Percentiles rank a stretch among this genome's conserved stretches.
These are phyloP conservation scores for Gambusia holbrooki DNA, from an alignment of 2,113 vertebrate species.

Conservation along the genomic window DNA sequence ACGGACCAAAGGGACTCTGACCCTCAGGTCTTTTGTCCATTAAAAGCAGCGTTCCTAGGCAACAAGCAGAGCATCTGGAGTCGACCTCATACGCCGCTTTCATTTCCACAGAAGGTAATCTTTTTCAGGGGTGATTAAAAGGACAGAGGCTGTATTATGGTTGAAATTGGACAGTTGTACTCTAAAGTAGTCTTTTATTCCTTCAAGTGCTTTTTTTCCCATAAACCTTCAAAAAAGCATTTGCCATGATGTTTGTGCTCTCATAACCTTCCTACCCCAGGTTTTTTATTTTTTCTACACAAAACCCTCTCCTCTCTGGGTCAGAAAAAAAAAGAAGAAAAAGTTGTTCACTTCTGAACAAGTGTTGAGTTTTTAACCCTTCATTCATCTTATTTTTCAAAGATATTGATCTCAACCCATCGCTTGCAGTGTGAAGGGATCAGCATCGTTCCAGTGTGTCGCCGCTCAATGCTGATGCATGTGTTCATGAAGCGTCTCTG, in stretches of 20 bases:
- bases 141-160: not conserved
- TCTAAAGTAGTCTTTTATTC: not conserved
- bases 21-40: constrained; percentile 1
- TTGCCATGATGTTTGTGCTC: not conserved
- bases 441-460: not conserved
- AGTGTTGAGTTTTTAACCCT: not conserved
- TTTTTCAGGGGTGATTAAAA: not conserved
- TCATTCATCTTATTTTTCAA: constrained; percentile 5
- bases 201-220: not conserved
- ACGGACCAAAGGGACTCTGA: not conserved
- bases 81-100: not conserved
- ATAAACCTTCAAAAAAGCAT: not conserved
- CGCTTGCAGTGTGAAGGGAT: not conserved
- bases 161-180: not conserved
- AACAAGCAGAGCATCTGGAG: constrained; percentile 22
- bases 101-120: constrained; percentile 13
- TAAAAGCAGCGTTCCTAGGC: constrained; percentile 36
- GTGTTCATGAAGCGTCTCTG: constrained; percentile 1
- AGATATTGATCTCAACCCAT: constrained; percentile 18
- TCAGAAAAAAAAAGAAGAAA: not conserved
- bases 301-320: not conserved
- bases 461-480: constrained; percentile 16
- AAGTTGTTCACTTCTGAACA: not conserved
- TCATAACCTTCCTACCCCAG: not conserved
- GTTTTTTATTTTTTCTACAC: not conserved